Evolutionary conservation across 2,797 vertebrate species (phyloP), one percentile per base, ranked within the genome.

Genomic region (Macroramphosus scolopax): DNA sequence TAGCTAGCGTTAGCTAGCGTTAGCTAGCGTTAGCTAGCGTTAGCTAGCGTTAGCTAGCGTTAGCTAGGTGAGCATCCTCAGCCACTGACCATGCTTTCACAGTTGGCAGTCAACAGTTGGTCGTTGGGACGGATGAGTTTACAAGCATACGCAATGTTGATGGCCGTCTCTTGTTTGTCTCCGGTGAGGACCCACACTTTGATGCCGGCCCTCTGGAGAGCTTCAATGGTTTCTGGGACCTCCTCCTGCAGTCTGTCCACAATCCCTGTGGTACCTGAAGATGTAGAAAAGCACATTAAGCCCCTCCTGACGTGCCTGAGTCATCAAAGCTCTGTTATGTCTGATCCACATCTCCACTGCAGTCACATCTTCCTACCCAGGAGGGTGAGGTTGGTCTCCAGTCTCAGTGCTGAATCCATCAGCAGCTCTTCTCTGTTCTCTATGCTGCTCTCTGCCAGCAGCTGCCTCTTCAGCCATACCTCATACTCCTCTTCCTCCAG

Each of bases 151-250:
- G 94, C 94, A 1, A 97, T 92, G 74, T 95, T 98, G 79, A 98
- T 68, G 38, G 96, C 96, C 0, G 96, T 98, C 82, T 98, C 96
- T 61, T 92, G 92, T 72, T 98, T 98, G 83, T 98, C 96, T 47
- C 96, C 96, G 0, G 96, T 98, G 38, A 98, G 89, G 81, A 98
- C 93, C 96, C 96, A 98, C 39, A 98, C 88, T 78, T 90, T 95
- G 64, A 98, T 92, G 12, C 92, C 92, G 0, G 96, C 95, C 70
- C 60, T 88, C 57, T 93, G 92, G 17, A 98, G 86, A 7, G 92
- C 89, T 56, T 93, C 91, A 22, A 98, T 93, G 1, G 94, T 94
- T 56, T 96, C 93, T 0, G 96, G 91, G 34, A 96, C 96, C 3
- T 94, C 93, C 43, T 98, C 95, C 75, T 98, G 96, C 13, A 98